Evolutionary conservation across 2,888 invertebrate genomes (phyloP).

Genomic region (Romanomermis culicivorax): DNA sequence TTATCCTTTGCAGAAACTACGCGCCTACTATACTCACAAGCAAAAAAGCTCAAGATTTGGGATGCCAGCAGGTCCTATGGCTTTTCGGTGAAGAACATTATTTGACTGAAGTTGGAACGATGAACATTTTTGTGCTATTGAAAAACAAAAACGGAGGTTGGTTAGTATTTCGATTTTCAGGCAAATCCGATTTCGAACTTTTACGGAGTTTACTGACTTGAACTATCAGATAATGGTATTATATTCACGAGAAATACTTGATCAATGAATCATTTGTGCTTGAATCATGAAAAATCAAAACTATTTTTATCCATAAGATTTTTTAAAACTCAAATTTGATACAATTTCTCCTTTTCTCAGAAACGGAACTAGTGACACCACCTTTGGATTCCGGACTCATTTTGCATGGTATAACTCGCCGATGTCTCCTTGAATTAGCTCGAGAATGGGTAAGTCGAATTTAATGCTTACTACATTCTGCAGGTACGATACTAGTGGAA

Average conservation of each 20-base stretch:
- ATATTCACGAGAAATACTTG: too few relatives aligned
- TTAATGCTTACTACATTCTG: too few relatives aligned
- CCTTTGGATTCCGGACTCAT: conserved; percentile 69
- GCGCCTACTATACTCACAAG: conserved; percentile 37
- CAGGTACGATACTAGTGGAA: too few relatives aligned
- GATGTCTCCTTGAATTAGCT: conserved; percentile 58
- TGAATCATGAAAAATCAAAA: too few relatives aligned
- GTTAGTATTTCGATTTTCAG: too few relatives aligned
- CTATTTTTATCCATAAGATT: too few relatives aligned
- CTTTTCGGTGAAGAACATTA: conserved; percentile 75
- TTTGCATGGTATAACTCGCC: conserved; percentile 75
- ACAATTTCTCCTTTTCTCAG: too few relatives aligned
- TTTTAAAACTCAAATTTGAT: too few relatives aligned
- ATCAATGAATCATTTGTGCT: too few relatives aligned
- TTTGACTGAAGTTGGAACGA: conserved; percentile 88
- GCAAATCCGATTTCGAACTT: too few relatives aligned
- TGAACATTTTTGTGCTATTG: conserved; percentile 83
- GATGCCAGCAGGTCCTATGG: conserved; percentile 87
- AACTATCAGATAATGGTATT: too few relatives aligned
- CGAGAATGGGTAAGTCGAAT: conserved; percentile 46
- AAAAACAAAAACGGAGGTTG: conserved; percentile 76
- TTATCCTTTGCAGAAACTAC: conserved; percentile 33
- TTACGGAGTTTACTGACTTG: too few relatives aligned
- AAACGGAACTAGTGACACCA: conserved; percentile 72
- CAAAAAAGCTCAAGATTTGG: conserved; percentile 49